A percentile compares a stretch with the other conserved stretches of the same genome.
Conservation (phyloP, 2,113 vertebrate genomes). For the Pseudonaja textilis region DNA sequence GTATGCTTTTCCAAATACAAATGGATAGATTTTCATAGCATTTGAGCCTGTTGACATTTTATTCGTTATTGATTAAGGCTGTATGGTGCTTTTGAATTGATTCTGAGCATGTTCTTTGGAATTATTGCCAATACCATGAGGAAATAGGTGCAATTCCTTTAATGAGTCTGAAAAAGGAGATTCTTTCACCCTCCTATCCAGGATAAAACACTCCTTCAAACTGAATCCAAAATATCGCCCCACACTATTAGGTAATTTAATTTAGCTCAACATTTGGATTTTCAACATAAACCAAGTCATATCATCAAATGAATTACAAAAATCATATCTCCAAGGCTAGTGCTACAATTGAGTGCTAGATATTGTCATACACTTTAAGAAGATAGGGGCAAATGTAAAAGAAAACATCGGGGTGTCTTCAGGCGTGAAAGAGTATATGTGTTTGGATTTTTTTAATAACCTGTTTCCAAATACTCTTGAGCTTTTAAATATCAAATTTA, state of each 20-base stretch:
- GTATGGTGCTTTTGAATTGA: not conserved
- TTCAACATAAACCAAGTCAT: not conserved
- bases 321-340: not conserved
- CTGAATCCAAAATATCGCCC: not conserved
- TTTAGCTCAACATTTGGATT: not conserved
- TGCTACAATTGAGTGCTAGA: not conserved
- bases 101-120: not conserved
- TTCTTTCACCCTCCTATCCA: not conserved
- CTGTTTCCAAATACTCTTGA: not conserved
- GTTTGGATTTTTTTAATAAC: not conserved
- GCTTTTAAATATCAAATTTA: not conserved
- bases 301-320: not conserved
- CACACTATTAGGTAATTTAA: not conserved
- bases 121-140: not conserved
- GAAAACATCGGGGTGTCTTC: not conserved
- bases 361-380: not conserved
- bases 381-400: not conserved
- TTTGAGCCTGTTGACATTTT: not conserved
- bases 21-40: not conserved
- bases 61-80: not conserved
- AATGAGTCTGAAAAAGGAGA: not conserved
- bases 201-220: not conserved
- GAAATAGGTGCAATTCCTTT: not conserved
- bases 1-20: not conserved
- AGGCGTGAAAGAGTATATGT: not conserved